phyloP scores from a whole-genome alignment of 2,113 vertebrate species.

The Takifugu flavidus region DNA sequence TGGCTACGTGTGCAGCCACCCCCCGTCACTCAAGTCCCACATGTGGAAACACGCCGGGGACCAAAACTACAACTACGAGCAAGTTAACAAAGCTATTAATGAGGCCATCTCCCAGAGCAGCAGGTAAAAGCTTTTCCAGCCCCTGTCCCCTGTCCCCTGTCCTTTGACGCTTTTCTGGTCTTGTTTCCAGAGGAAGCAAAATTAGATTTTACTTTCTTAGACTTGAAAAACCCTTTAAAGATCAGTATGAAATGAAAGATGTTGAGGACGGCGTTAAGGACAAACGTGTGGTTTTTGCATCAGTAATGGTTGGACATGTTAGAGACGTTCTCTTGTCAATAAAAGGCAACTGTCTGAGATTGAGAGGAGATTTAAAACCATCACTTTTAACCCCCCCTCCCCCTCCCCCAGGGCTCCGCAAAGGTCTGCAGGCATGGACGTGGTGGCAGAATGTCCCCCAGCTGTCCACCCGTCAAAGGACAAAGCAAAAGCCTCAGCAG shows the following conservation, averaged over 20 bases:
- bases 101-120: conserved; percentile 95
- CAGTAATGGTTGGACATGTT: too few relatives aligned
- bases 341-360: too few relatives aligned
- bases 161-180: neutral
- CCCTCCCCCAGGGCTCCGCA: conserved; percentile 41
- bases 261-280: too few relatives aligned
- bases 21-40: conserved; percentile 95
- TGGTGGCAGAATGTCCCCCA: conserved; percentile 24
- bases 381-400: too few relatives aligned
- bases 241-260: too few relatives aligned
- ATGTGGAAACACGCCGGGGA: conserved; percentile 99
- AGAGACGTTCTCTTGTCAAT: too few relatives aligned
- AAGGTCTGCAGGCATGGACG: conserved; percentile 49
- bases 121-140: conserved; percentile 73
- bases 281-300: too few relatives aligned
- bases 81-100: conserved; percentile 97
- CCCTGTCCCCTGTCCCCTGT: neutral
- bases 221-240: too few relatives aligned
- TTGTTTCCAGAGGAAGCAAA: too few relatives aligned
- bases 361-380: too few relatives aligned
- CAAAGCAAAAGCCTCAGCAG: conserved; percentile 36
- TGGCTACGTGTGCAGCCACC: conserved; percentile 97
- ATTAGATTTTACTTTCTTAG: too few relatives aligned
- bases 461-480: conserved; percentile 64
- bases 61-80: conserved; percentile 98